Evolutionary conservation across 2,797 vertebrate genomes (phyloP), one percentile per base, ranked within the genome.

Genomic region (Dromococcyx pavoninus): DNA sequence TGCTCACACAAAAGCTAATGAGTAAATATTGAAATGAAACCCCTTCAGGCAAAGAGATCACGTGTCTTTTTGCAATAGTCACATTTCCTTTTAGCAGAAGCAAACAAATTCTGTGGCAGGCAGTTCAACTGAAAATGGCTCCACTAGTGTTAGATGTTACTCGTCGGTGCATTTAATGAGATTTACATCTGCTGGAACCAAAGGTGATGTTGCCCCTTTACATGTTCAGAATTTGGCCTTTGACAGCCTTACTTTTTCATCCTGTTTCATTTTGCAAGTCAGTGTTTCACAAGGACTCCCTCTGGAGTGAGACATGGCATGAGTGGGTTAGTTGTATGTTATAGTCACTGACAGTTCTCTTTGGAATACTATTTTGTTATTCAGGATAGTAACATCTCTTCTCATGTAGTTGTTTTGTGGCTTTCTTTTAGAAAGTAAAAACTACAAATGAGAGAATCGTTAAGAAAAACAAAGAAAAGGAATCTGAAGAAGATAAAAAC

Each of bases 401-500:
- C 39, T 76, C 17, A 22, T 82, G 9, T 53, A 27, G 11, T 46
- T 44, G 13, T 72, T 88, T 32, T 86, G 18, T 66, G 60, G 18
- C 13, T 66, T 76, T 79, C 83, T 75, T 79, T 82, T 73, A 98
- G 98, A 96, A 94, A 92, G 72, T 67, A 78, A 98, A 98, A 97
- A 98, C 28, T 88, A 66, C 93, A 71, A 96, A 95, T 87, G 96
- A 97, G 61, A 98, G 96, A 96, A 97, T 97, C 9, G 3, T 93
- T 41, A 98, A 96, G 95, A 98, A 97, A 91, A 91, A 3, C 62
- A 94, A 97, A 93, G 97, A 99, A 97, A 97, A 98, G 87, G 96
- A 98, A 88, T 95, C 98, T 97, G 96, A 99, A 10, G 97, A 97
- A 30, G 96, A 98, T 46, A 98, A 97, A 44, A 98, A 94, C 50